Conservation (phyloP, 2,113 vertebrate genomes). For the Neolamprologus tretocephalus region DNA sequence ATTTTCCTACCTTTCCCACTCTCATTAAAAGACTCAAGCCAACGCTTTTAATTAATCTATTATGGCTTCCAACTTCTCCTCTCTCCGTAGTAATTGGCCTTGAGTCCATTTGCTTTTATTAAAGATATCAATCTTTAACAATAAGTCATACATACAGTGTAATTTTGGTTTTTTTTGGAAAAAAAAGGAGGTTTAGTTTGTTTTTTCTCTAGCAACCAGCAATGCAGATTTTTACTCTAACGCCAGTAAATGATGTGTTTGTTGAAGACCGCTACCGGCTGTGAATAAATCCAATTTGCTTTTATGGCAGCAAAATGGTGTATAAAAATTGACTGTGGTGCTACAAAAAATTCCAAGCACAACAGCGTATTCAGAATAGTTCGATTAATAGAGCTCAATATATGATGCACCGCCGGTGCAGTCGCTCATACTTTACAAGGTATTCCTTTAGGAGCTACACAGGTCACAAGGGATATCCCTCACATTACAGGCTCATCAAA, state of each 20-base stretch:
- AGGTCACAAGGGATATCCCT: background rate
- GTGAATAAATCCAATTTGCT: background rate
- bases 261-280: background rate
- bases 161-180: fast-evolving
- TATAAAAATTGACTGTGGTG: background rate
- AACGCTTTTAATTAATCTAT: background rate
- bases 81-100: background rate
- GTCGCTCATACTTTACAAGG: background rate
- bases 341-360: background rate
- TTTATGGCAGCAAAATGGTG: background rate
- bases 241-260: background rate
- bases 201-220: background rate
- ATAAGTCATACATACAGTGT: background rate
- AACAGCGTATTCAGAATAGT: background rate
- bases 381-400: background rate
- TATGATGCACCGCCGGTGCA: background rate
- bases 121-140: background rate
- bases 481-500: background rate
- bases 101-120: background rate
- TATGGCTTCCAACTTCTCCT: background rate
- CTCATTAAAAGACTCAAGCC: background rate
- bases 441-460: background rate
- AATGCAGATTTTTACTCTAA: background rate
- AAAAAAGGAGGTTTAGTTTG: background rate
- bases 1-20: background rate